Evolutionary conservation across 64 coral and sea anemone genomes (phyloP).

Genomic region (Dendrophyllia cribrosa): DNA sequence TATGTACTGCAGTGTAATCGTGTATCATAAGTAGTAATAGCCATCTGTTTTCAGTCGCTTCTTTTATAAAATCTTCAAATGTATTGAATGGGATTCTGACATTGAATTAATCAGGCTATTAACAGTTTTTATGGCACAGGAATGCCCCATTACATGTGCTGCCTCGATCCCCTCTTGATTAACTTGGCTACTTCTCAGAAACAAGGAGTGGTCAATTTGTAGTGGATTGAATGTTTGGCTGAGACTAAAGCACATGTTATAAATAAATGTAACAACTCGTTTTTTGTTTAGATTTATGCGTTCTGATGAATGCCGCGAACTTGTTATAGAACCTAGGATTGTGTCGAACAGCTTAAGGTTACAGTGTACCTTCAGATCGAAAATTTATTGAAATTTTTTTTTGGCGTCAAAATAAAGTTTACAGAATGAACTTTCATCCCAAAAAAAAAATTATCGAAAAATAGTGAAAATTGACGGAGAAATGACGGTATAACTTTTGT

Average conservation of each 20-base stretch:
- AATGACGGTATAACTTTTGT: too few species aligned
- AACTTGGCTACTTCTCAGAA: conserved; percentile 7
- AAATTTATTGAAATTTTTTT: too few species aligned
- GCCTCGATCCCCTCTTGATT: conserved; percentile 69
- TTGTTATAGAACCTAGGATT: conserved; percentile 30
- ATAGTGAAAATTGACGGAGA: too few species aligned
- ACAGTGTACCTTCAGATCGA: too few species aligned
- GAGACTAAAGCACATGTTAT: conserved; percentile 46
- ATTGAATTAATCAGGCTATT: neutral
- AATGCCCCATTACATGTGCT: neutral
- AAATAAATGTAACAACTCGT: conserved; percentile 30
- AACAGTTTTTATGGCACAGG: conserved; percentile 35
- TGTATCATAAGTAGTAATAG: conserved; percentile 37
- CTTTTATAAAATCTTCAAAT: too few species aligned
- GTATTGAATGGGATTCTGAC: neutral
- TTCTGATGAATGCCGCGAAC: conserved; percentile 26
- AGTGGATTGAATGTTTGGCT: conserved; percentile 56
- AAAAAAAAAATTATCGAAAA: too few species aligned
- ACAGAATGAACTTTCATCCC: too few species aligned
- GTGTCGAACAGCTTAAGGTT: conserved; percentile 14
- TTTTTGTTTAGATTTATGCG: conserved; percentile 49
- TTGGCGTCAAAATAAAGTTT: too few species aligned
- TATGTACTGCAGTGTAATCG: neutral
- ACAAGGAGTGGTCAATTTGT: conserved; percentile 37
- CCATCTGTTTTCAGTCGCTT: neutral